Evolutionary conservation across 2,888 invertebrate genomes (phyloP), one percentile per base, ranked within the genome.

Genomic region (Oscheius sp.): DNA sequence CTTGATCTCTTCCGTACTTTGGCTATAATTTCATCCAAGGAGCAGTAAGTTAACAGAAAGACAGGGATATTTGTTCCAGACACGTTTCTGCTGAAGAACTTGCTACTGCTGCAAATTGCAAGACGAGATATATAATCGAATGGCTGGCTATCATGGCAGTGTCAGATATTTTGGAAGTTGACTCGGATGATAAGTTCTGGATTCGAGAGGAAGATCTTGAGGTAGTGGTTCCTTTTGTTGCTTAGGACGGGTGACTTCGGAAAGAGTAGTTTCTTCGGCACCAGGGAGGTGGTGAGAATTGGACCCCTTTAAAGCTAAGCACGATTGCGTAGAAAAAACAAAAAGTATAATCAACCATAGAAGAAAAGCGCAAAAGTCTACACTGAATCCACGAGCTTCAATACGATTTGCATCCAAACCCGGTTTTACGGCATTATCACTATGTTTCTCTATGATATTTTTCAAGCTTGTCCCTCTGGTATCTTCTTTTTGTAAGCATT

Each of bases 91-190:
- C 33, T 7, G 63, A 63, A 48, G 63, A 63, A 9, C 21, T 63
- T 21, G 63, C 63, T 4, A 7, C 5, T 33, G 11, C 32, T 13
- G 53, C 51, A 4, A 37, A 51, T 7, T 66, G 51, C 55, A 66
- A 53, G 32, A 76, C 57, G 51, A 81, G 83, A 63, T 85, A 85
- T 58, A 76, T 82, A 29, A 76, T 73, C 11, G 85, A 85, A 70
- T 81, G 83, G 81, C 74, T 83, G 10, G 76, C 76, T 57, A 66
- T 71, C n/a, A 74, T 85, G 77, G 80, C 83, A 0, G 78, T 80
- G 53, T 83, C 76, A 2, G 76, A 71, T 7, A 75, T 85, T 11
- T 63, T 85, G 2, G 81, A 83, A 48, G 80, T 82, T 11, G 80
- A 75, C 53, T 73, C 65, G 35, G 70, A 77, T 21, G 79, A 78